Conservation (phyloP, 2,888 invertebrate species). For the Taphrorychus bicolor region DNA sequence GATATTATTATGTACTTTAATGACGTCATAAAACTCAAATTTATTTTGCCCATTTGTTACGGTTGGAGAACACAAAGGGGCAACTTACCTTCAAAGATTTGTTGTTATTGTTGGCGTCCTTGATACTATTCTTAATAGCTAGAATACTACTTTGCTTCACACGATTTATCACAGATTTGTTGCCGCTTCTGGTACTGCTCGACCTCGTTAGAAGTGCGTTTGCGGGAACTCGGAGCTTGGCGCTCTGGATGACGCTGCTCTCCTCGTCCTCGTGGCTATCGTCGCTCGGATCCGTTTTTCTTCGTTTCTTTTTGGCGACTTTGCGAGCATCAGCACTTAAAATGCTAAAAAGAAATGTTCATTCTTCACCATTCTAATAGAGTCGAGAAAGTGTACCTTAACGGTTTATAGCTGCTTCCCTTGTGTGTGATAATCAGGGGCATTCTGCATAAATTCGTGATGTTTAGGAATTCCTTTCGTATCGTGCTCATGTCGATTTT, state of each 20-base stretch:
- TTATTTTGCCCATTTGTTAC: not conserved
- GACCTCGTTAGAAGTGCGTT: conserved; percentile 14
- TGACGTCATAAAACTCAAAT: not conserved
- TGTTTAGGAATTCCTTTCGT: conserved; percentile 63
- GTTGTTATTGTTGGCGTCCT: conserved; percentile 48
- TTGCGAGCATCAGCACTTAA: conserved; percentile 22
- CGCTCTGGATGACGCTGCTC: conserved; percentile 46
- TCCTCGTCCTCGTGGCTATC: conserved; percentile 53
- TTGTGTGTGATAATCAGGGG: conserved; percentile 48
- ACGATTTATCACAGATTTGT: conserved; percentile 29
- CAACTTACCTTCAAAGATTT: conserved; percentile 44
- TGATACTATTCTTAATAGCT: conserved; percentile 40
- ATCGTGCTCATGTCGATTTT: conserved; percentile 67
- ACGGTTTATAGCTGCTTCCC: conserved; percentile 41
- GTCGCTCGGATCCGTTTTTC: conserved; percentile 46
- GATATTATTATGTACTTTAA: no score
- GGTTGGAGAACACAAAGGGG: no score
- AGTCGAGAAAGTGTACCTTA: no score
- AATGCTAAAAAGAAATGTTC: conserved; percentile 22
- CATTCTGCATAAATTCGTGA: conserved; percentile 57
- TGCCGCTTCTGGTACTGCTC: conserved; percentile 27
- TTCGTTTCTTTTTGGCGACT: conserved; percentile 41
- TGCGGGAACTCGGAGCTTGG: conserved; percentile 38
- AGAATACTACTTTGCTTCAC: conserved; percentile 26
- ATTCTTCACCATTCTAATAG: no score